Conservation (phyloP, 2,113 vertebrate species). For the Panthera uncia region DNA sequence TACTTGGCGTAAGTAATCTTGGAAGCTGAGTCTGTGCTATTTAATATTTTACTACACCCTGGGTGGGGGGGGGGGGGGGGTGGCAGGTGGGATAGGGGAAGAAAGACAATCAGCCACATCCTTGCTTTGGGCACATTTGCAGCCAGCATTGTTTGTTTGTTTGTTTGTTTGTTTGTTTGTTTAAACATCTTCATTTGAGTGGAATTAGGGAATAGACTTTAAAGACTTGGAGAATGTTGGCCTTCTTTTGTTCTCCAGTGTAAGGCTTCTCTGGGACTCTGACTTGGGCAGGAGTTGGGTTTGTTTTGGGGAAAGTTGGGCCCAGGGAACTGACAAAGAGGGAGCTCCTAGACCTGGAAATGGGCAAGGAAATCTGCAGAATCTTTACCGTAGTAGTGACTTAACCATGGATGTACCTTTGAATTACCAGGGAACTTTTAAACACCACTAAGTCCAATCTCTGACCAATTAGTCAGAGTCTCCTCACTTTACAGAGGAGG, state of each 20-base stretch:
- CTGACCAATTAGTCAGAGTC: background rate
- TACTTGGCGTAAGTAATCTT: background rate
- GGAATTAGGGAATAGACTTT: background rate
- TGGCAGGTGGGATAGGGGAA: background rate
- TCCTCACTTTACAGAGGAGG: background rate
- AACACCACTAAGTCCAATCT: background rate
- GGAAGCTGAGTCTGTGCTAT: background rate
- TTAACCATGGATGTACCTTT: background rate
- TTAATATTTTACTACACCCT: background rate
- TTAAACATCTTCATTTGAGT: background rate
- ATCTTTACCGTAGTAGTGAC: background rate
- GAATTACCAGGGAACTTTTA: background rate
- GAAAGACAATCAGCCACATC: background rate
- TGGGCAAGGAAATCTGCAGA: background rate
- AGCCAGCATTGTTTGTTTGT: background rate
- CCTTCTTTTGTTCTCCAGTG: background rate
- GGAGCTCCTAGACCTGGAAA: background rate
- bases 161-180: background rate
- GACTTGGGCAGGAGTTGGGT: background rate
- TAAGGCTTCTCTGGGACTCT: background rate
- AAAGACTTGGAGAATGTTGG: background rate
- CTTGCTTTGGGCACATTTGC: background rate
- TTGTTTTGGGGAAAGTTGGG: background rate
- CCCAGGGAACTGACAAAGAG: background rate
- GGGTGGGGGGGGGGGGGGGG: background rate